Evolutionary conservation across 2,797 vertebrate species (phyloP), one percentile per base, ranked within the genome.

Genomic region (Ispidina lecontei): DNA sequence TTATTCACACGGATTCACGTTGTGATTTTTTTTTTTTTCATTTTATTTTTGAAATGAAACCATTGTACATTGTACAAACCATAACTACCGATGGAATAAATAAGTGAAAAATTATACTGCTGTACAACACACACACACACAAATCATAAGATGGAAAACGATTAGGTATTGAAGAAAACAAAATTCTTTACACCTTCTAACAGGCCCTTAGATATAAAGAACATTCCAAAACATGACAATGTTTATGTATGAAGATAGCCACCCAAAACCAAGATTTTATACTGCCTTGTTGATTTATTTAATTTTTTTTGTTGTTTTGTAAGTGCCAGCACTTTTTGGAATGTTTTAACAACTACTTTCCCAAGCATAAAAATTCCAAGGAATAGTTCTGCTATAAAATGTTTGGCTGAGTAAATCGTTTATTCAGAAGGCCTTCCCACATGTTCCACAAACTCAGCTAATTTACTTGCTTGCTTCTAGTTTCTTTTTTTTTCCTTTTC

Each of bases 1-100:
- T 68, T 74, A 89, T 73, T 78, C 84, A 96, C 93, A 26, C 93
- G 8, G 82, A 51, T 68, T 96, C 68, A 37, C 94, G 95, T 96
- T 93, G 95, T 96, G 91, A 97, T 96, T 89, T 96, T n/a, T 68
- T 68, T 39, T 20, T 95, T 7, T 60, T 94, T 84, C 17, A 93
- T 96, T 96, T 96, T 97, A 92, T 99, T 98, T 97, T 98, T 98
- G 98, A 99, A 99, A 99, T 98, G 98, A 98, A 99, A 98, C 97
- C 98, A 99, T 98, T 98, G 97, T 98, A 99, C 98, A 99, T 98
- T 98, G 98, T 99, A 99, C 98, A 99, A 99, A 98, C 98, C 98
- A 98, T 98, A 98, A 97, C 98, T 99, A 99, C 98, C 95, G 98
- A 99, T 98, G 98, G 98, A 99, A 99, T 99, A 99, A 99, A 99